A percentile compares a stretch with the other conserved stretches of the same genome.
These are phyloP conservation scores for Drosophila neocordata DNA, from an alignment of 1,140 invertebrate species.

Conservation along the genomic window DNA sequence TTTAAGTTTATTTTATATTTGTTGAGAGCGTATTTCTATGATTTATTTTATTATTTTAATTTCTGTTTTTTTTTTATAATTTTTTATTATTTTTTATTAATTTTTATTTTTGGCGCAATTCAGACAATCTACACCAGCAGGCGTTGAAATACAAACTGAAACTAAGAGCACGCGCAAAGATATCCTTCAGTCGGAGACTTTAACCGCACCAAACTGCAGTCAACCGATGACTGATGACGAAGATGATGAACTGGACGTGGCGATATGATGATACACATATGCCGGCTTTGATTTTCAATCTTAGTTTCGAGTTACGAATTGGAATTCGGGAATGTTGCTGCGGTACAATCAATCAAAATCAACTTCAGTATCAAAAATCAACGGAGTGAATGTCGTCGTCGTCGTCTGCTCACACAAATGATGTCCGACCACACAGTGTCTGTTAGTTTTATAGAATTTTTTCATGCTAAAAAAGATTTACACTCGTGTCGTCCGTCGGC, in stretches of 20 bases:
- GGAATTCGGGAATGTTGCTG: conserved; percentile 27
- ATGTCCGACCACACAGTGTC: conserved; percentile 74
- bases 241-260: conserved; percentile 11
- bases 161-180: conserved; percentile 73
- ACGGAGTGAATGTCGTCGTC: conserved; percentile 40
- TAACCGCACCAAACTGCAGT: conserved; percentile 40
- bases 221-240: conserved; percentile 57
- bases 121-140: conserved; percentile 68
- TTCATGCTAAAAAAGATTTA: conserved; percentile 81
- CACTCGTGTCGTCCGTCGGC: conserved; percentile 77
- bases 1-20: conserved; percentile 17
- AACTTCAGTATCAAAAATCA: conserved; percentile 14
- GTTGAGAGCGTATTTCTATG: conserved; percentile 26
- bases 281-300: conserved; percentile 53
- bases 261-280: conserved; percentile 34
- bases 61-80: conserved; percentile 13
- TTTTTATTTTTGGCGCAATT: conserved; percentile 27
- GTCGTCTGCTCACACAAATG: conserved; percentile 75
- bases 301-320: conserved; percentile 60
- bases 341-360: conserved; percentile 69
- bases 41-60: conserved; percentile 17
- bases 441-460: conserved; percentile 83
- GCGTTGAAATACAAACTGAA: conserved; percentile 78
- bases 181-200: conserved; percentile 63
- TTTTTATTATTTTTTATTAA: neutral